Evolutionary conservation across 2,888 invertebrate species (phyloP), one percentile per base, ranked within the genome.

Genomic region (Arrhopalites spinosus): DNA sequence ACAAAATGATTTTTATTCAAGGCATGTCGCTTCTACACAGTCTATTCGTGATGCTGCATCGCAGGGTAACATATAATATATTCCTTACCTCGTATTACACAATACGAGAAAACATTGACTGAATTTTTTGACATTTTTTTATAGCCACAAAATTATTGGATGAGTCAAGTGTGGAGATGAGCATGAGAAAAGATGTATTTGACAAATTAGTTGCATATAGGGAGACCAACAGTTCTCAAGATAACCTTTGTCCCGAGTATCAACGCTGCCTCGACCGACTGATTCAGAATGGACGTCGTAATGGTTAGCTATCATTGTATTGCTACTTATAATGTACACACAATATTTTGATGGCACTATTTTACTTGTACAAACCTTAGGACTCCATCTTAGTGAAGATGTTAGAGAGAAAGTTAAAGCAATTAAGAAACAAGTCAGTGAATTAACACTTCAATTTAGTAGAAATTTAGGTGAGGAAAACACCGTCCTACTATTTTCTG

Each of bases 101-200:
- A n/a, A n/a, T n/a, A n/a, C n/a, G n/a, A n/a, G n/a, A n/a, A n/a
- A n/a, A n/a, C n/a, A n/a, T n/a, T n/a, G n/a, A n/a, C n/a, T n/a
- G n/a, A n/a, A n/a, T n/a, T n/a, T n/a, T n/a, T n/a, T n/a, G n/a
- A n/a, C n/a, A n/a, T n/a, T n/a, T n/a, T n/a, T n/a, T n/a, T n/a
- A n/a, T 84, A 17, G 87, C 86, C n/a, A 86, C 86, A 70, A 85
- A 86, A 77, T 85, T 85, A 72, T 81, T 87, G 27, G 86, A 86
- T 20, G 86, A 86, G 64, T 86, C 86, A 84, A 85, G 85, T 83
- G 86, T 87, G 0, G 87, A 87, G 79, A 85, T 86, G 84, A 85
- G 86, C 81, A 87, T 87, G 87, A 81, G 86, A 64, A 85, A 86
- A 78, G 87, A 87, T 83, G 85, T 87, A 7, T 87, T 87, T 84